Base-by-base conservation (phyloP, 2,888 invertebrate genomes). In the Ophion ellenae region DNA sequence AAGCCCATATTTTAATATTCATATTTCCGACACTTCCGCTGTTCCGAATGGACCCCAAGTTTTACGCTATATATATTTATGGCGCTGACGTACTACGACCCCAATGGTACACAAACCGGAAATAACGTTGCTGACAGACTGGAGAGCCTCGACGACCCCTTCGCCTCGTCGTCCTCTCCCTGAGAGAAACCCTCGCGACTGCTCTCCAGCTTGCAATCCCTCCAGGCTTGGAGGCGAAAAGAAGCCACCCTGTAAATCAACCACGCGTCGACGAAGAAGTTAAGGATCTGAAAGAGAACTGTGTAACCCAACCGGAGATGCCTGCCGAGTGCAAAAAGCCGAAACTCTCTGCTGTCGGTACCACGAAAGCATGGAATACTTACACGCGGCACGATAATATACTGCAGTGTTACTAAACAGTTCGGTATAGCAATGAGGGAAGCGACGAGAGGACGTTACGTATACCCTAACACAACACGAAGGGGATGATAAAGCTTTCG, bases 181-280 rank as follows among this genome's bases (percentile, higher is more conserved):
- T 24, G 40, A 73, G 61, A 81, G 82, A 24, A 81, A 71, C 86
- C 85, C 86, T 86, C 84, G 70, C 61, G 67, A 77, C 85, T 85
- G 84, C 84, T 59, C 74, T 47, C 10, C 20, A 81, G 76, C 81
- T 84, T 79, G 57, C 82, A 77, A 84, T 82, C 80, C 76, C 71
- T 83, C 74, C 76, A 77, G 77, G 82, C 82, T 75, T 81, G 63
- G 75, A 78, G 83, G 70, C 81, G 40, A 74, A 81, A 57, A 85
- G 76, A 74, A 47, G 86, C 80, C 84, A 76, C 75, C 81, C 80
- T 88, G 88, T 92, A 92, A 92, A 92, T 92, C 91, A 92, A 90
- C 89, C 89, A 90, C 89, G 91, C 90, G 89, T 90, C 91, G 90
- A 87, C 90, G 89, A 89, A 88, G 89, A 91, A 88, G 89, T 91